These are phyloP conservation scores for Hemicordylus capensis DNA, from an alignment of 2,113 vertebrate genomes.

Conservation along the genomic window DNA sequence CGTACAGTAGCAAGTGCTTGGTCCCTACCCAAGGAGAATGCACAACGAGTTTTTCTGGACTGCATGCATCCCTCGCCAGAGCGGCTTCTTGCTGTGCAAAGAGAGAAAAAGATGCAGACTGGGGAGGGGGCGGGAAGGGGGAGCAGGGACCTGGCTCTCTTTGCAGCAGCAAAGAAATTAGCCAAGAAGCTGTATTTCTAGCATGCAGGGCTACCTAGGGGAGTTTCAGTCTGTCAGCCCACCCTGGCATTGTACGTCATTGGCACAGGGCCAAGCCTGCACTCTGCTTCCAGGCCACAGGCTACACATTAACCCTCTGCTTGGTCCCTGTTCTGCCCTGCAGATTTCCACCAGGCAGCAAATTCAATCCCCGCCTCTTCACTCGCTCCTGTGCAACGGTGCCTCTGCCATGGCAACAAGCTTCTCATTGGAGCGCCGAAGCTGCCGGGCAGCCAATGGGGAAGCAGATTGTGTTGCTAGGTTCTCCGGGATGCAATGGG, in stretches of 20 bases:
- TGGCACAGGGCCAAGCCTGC: slow-evolving; percentile 31
- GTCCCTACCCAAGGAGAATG: slow-evolving; percentile 24
- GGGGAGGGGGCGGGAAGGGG: slow-evolving; percentile 3
- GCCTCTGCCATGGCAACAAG: slow-evolving; percentile 89
- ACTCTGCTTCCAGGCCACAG: slow-evolving; percentile 34
- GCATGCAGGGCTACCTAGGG: slow-evolving; percentile 36
- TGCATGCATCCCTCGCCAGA: slow-evolving; percentile 11
- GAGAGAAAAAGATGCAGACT: not conserved
- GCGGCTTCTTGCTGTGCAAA: not conserved
- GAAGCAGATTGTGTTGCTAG: slow-evolving; percentile 90
- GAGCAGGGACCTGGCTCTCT: slow-evolving; percentile 8
- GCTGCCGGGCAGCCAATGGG: slow-evolving; percentile 81
- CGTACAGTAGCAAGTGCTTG: not conserved
- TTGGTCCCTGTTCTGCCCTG: slow-evolving; percentile 27
- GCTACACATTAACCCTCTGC: slow-evolving; percentile 29
- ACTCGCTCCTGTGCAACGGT: slow-evolving; percentile 77
- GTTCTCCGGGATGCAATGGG: slow-evolving; percentile 90
- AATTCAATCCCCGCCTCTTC: slow-evolving; percentile 70
- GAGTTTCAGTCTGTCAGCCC: slow-evolving; percentile 31
- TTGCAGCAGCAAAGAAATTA: slow-evolving; percentile 18
- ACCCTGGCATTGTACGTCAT: slow-evolving; percentile 14
- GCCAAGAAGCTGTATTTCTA: slow-evolving; percentile 20
- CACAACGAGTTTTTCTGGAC: slow-evolving; percentile 16
- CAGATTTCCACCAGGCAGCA: slow-evolving; percentile 68
- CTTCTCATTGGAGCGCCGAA: slow-evolving; percentile 83